phyloP scores from a whole-genome alignment of 2,113 vertebrate species.

The Sus scrofa region T2T-Sscrofa CM000824.6:83713001-83713500 shows the following conservation, averaged over 20 bases:
- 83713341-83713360: background rate
- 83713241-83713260: background rate
- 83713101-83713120: background rate
- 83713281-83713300: background rate
- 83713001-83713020: background rate
- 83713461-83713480: no score
- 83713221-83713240: background rate
- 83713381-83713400: background rate
- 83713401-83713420: no score
- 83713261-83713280: background rate
- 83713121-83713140: background rate
- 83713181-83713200: background rate
- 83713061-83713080: background rate
- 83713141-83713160: background rate
- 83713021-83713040: background rate
- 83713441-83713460: background rate
- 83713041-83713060: background rate
- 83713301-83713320: background rate
- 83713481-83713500: no score
- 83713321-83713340: background rate
- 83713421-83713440: background rate
- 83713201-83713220: fast-evolving
- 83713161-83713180: background rate
- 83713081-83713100: no score
- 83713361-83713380: background rate